These are phyloP conservation scores for Anas acuta DNA, from an alignment of 2,797 vertebrate species.

Conservation along the genomic window DNA sequence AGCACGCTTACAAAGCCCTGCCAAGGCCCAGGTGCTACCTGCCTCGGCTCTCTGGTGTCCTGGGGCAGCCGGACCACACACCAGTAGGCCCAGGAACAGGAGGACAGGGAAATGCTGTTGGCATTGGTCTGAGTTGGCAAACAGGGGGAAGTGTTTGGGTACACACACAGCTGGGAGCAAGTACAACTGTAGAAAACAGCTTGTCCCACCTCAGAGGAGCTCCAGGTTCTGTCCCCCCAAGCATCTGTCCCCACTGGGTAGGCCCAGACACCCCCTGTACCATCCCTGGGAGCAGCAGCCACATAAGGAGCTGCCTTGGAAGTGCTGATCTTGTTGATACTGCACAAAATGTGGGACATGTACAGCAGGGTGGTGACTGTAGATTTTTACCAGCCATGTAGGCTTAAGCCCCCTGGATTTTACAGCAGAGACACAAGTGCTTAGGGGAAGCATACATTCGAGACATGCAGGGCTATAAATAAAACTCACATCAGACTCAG, in stretches of 20 bases:
- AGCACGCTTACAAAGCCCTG: background rate
- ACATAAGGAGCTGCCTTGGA: background rate
- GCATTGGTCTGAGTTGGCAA: no score
- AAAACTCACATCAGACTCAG: constrained; percentile 57
- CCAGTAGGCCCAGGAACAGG: background rate
- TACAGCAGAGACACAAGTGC: background rate
- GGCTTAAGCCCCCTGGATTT: background rate
- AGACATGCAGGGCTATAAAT: constrained; percentile 57
- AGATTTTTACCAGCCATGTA: constrained; percentile 14
- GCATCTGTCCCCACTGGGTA: background rate
- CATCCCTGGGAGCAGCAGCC: background rate
- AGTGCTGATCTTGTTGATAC: constrained; percentile 21
- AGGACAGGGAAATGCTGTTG: background rate
- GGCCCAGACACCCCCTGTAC: background rate
- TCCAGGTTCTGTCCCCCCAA: background rate
- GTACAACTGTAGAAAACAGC: no score
- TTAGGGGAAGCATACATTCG: background rate
- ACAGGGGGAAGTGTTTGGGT: no score
- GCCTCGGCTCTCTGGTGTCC: background rate
- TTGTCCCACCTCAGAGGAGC: background rate
- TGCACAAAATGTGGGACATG: background rate
- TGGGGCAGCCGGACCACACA: fast-evolving
- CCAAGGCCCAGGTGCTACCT: background rate
- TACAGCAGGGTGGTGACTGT: background rate
- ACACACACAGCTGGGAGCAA: no score